Evolutionary conservation across 2,113 vertebrate species (phyloP).

Genomic region (Felis catus): DNA sequence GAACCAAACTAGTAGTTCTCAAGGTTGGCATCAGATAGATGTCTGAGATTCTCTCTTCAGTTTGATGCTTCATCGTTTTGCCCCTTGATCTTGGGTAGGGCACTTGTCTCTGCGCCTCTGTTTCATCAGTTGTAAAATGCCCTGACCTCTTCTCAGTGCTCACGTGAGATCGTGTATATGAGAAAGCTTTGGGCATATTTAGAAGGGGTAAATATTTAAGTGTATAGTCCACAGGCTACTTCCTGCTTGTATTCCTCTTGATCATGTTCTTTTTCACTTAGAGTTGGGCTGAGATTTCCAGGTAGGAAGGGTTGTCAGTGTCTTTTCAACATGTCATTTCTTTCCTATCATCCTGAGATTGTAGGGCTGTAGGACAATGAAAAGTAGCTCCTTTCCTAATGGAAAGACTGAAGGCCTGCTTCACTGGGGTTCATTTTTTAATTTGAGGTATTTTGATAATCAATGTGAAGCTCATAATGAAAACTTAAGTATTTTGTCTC

Average conservation of each 20-base stretch:
- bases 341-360: not conserved
- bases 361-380: not conserved
- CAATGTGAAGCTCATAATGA: not conserved
- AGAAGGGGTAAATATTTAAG: conserved; percentile 15
- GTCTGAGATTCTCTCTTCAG: not conserved
- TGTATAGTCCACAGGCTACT: not conserved
- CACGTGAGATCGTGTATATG: not conserved
- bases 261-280: not conserved
- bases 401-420: not conserved
- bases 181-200: not conserved
- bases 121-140: not conserved
- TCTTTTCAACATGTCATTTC: not conserved
- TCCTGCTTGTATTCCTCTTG: not conserved
- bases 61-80: not conserved
- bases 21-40: not conserved
- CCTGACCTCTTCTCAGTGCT: not conserved
- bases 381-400: not conserved
- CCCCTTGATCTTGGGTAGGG: not conserved
- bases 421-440: not conserved
- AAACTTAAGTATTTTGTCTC: conserved; percentile 18
- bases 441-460: conserved; percentile 7
- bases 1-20: not conserved
- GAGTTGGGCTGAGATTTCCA: not conserved
- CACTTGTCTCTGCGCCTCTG: not conserved
- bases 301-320: not conserved